Evolutionary conservation across 2,888 invertebrate species (phyloP).

Genomic region (Eumerus sabulonum): DNA sequence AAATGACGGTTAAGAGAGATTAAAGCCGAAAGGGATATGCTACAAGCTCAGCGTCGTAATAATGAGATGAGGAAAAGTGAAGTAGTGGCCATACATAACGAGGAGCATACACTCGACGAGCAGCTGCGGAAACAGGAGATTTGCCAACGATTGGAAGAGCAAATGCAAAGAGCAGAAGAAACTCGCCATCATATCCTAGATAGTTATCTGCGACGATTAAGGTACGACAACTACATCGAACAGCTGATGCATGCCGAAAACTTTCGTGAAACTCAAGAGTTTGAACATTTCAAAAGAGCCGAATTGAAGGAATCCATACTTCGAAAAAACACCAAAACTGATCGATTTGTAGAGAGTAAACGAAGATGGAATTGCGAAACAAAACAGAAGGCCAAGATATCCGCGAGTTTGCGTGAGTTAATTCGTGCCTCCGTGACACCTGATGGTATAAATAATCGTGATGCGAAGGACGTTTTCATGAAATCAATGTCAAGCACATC

Average conservation of each 20-base stretch:
- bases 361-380: conserved; percentile 74
- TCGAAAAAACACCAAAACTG: conserved; percentile 74
- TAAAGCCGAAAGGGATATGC: conserved; percentile 74
- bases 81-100: conserved; percentile 74
- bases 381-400: conserved; percentile 76
- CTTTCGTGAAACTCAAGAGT: conserved; percentile 74
- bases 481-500: conserved; percentile 48
- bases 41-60: conserved; percentile 74
- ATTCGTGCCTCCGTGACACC: conserved; percentile 78
- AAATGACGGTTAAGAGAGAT: conserved; percentile 75
- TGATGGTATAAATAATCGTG: conserved; percentile 69
- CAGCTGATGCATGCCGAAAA: conserved; percentile 77
- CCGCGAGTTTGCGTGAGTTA: conserved; percentile 77
- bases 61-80: conserved; percentile 76
- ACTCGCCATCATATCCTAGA: conserved; percentile 74
- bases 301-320: conserved; percentile 75
- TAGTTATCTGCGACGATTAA: conserved; percentile 75
- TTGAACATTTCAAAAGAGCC: conserved; percentile 73
- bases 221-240: conserved; percentile 76
- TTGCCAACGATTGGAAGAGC: conserved; percentile 74
- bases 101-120: conserved; percentile 75
- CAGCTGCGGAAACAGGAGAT: conserved; percentile 76
- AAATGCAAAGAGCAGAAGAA: conserved; percentile 76
- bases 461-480: conserved; percentile 39
- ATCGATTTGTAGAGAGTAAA: conserved; percentile 75